These are phyloP conservation scores for Dipodomys spectabilis DNA, from an alignment of 2,113 vertebrate genomes.

Conservation along the genomic window DNA sequence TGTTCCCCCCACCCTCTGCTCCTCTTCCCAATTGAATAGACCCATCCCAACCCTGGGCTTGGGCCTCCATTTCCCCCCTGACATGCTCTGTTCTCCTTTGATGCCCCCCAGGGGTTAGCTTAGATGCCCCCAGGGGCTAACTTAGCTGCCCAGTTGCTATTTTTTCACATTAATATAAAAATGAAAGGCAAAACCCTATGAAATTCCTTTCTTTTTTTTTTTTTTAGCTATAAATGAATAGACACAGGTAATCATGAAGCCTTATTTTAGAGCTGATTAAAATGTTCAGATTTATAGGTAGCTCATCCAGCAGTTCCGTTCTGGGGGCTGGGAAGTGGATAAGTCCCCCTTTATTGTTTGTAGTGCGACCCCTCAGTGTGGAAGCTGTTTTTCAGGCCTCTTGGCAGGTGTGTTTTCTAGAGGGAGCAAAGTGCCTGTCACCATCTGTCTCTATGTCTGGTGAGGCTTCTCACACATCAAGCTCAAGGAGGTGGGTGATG, in stretches of 20 bases:
- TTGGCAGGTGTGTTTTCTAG: not conserved
- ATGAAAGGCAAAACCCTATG: conserved; percentile 23
- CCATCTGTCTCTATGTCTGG: not conserved
- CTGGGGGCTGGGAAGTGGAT: not conserved
- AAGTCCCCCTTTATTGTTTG: not conserved
- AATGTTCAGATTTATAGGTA: not conserved
- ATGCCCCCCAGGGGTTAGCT: not conserved
- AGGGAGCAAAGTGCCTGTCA: not conserved
- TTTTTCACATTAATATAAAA: not conserved
- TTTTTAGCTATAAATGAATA: not conserved
- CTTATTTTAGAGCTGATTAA: not conserved
- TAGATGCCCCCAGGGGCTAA: not conserved
- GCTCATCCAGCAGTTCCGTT: not conserved
- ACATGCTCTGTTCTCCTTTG: not conserved
- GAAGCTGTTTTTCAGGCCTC: fast-evolving
- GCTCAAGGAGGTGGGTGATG: not conserved
- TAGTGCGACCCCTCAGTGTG: not conserved
- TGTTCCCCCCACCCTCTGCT: too few relatives aligned
- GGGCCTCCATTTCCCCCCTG: not conserved
- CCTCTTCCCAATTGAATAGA: not conserved
- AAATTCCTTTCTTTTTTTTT: conserved; percentile 14
- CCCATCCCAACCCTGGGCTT: not conserved
- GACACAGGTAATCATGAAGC: not conserved
- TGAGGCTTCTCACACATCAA: not conserved
- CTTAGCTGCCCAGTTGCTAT: not conserved